Base-by-base conservation (phyloP, 2,888 invertebrate genomes). In the Caenorhabditis angaria region DNA sequence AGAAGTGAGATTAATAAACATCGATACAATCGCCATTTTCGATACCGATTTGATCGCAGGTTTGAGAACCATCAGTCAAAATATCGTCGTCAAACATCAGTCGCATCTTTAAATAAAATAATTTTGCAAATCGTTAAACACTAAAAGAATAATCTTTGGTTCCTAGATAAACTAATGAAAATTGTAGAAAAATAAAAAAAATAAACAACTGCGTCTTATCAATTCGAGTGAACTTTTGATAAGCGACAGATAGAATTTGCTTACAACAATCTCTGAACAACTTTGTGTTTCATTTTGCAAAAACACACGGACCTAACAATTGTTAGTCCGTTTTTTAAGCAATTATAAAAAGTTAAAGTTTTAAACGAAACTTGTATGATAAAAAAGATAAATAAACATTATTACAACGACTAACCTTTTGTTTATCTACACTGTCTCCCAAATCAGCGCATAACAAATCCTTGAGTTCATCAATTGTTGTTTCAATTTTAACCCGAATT, bases 11-110 rank as follows among this genome's bases (percentile, higher is more conserved):
- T 25, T 35, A 27, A 27, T 65, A 69, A 0, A 69, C 32, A 50
- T 74, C 74, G 28, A 74, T 57, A 48, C 74, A 74, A 41, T 74
- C 74, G 6, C 20, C 74, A 18, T 74, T 61, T 53, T 74, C 74
- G 4, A 74, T 25, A 0, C 53, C 69, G 3, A 70, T 8, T 1
- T 56, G 48, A 24, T 66, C 27, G 20, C 51, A 56, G 2, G 73
- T 73, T 5, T 20, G 27, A 10, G 29, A 18, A 1, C 27, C 55
- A 10, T 69, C 56, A 0, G 22, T 54, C 8, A 66, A 24, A 27
- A 63, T 61, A 10, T 73, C 69, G 48, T 73, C 63, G 28, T 73
- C 73, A 24, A 69, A 73, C 60, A 73, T 65, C 24, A 69, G 25
- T 22, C 58, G 67, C 57, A 70, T 58, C 20, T 29, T 14, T 1